Evolutionary conservation across 2,888 invertebrate genomes (phyloP).

Genomic region (Ceriagrion tenellum): DNA sequence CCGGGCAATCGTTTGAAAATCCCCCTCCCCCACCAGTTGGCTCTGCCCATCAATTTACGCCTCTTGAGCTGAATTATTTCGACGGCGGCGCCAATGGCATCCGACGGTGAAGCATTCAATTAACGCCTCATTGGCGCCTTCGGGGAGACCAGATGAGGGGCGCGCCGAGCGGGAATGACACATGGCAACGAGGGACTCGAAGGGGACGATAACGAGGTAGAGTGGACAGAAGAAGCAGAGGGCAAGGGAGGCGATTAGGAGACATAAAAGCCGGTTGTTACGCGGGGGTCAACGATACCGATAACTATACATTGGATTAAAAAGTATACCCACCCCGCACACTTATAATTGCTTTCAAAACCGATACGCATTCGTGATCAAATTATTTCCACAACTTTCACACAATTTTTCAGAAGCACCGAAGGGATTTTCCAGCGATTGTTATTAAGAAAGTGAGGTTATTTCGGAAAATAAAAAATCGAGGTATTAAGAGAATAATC

Average conservation of each 20-base stretch:
- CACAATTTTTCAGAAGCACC: no score
- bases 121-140: conserved; percentile 18
- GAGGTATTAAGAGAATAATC: no score
- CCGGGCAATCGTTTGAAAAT: not conserved
- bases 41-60: not conserved
- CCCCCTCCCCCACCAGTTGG: not conserved
- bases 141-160: not conserved
- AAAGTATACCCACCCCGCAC: not conserved
- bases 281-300: not conserved
- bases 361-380: no score
- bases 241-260: not conserved
- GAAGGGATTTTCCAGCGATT: no score
- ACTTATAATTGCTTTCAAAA: no score
- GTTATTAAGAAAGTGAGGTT: no score
- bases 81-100: not conserved
- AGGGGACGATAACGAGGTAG: not conserved
- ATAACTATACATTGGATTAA: not conserved
- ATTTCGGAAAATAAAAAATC: no score
- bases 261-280: not conserved
- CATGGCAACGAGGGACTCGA: not conserved
- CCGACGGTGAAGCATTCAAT: not conserved
- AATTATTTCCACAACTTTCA: no score
- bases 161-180: not conserved
- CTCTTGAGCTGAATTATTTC: not conserved
- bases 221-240: not conserved